Base-by-base conservation (phyloP, 2,113 vertebrate genomes). In the Ceyx margarethae region DNA sequence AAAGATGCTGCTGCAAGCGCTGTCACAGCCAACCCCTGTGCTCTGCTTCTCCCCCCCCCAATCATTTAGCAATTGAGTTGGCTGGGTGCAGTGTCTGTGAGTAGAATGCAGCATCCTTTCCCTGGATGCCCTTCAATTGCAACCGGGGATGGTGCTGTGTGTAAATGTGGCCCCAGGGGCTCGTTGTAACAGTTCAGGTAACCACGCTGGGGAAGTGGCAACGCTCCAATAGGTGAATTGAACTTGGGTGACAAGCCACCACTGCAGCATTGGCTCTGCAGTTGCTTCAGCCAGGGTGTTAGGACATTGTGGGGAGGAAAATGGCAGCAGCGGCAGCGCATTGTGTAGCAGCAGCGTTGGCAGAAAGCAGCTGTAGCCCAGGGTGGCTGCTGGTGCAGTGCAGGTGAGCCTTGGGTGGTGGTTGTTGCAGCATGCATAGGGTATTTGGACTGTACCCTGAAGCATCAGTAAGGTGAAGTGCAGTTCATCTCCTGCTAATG, bases 1-100 rank as follows among this genome's bases (percentile, higher is more conserved):
- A 65, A 78, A 91, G 95, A 67, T 95, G 95, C 93, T 95, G 95
- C 95, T 90, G 93, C 88, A 94, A 85, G 95, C 26, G 18, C 42
- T 84, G 89, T 79, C 86, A 35, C 91, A 87, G 94, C 94, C 92
- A 95, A 89, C 42, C 8, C 26, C 78, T 33, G 84, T 57, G 6
- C 81, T 11, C 87, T 4, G 71, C 84, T n/a, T 6, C 84, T 13
- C 2, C 37, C 35, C 42, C 64, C 72, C 20, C 29, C 26, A 35
- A 1, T 35, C 92, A 76, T 68, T 82, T 62, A 43, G 72, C 9
- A 26, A 64, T 57, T 13, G 94, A 91, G 78, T 87, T 95, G 95
- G 95, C 94, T 91, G 25, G 80, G 92, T 53, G 83, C 71, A 1
- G 3, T 5, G 82, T 1, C 77, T 14, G 69, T 0, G 40, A 79